phyloP scores from a whole-genome alignment of 2,888 invertebrate genomes.

The Chaitophorus viminalis region DNA sequence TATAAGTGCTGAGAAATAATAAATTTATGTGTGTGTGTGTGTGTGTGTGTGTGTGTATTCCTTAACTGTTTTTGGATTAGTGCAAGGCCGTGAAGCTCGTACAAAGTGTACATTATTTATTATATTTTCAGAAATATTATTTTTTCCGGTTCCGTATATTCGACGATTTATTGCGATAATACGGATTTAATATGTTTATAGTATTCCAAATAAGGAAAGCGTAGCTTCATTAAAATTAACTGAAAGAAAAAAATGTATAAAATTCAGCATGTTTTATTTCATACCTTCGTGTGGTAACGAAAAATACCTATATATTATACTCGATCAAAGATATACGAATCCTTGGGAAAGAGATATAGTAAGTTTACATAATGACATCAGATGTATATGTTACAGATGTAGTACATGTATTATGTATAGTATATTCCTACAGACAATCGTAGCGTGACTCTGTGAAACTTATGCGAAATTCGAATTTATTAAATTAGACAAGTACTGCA shows the following conservation, averaged over 20 bases:
- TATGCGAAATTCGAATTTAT: not conserved
- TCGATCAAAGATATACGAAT: too few relatives aligned
- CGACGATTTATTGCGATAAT: constrained; percentile 8
- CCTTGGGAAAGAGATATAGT: too few relatives aligned
- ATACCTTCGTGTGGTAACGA: too few relatives aligned
- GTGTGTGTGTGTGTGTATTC: not conserved
- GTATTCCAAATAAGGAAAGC: not conserved
- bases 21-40: not conserved
- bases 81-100: not conserved
- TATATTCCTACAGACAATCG: not conserved
- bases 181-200: constrained; percentile 4
- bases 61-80: constrained; percentile 11
- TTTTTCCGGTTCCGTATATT: not conserved
- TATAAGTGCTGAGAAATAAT: constrained; percentile 8
- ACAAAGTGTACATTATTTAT: not conserved
- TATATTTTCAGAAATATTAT: not conserved
- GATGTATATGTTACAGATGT: too few relatives aligned
- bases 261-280: too few relatives aligned
- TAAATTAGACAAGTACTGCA: not conserved
- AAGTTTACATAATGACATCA: too few relatives aligned
- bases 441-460: not conserved
- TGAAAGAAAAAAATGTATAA: too few relatives aligned
- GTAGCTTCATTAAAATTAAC: too few relatives aligned
- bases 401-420: not conserved
- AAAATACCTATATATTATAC: too few relatives aligned